phyloP scores from a whole-genome alignment of 2,113 vertebrate species.

The Hyaena hyaena region DNA sequence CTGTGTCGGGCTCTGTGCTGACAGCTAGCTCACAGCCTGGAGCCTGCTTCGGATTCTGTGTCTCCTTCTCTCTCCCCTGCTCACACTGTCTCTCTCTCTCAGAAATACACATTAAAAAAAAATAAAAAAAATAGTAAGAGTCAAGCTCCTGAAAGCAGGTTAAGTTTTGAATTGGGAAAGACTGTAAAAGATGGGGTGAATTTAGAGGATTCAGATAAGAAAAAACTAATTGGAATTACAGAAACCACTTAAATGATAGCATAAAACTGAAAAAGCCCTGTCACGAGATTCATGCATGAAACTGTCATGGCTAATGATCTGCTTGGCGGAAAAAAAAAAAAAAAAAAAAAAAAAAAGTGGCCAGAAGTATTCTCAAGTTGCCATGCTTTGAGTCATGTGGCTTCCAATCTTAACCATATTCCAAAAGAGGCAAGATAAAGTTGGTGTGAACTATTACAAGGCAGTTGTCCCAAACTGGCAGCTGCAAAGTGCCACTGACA shows the following conservation, averaged over 20 bases:
- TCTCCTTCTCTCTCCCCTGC: no score
- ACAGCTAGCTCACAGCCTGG: no score
- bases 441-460: neutral
- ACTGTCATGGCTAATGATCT: neutral
- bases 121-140: neutral
- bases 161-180: neutral
- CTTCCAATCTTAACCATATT: neutral
- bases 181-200: neutral
- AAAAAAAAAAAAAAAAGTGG: neutral
- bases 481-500: neutral
- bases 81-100: no score
- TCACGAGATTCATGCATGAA: slow-evolving; percentile 16
- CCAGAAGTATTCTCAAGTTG: neutral
- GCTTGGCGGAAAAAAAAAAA: no score
- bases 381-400: neutral
- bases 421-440: neutral
- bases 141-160: neutral
- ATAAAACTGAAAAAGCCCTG: neutral
- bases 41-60: no score
- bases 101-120: no score
- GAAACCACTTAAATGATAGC: neutral
- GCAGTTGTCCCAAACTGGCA: neutral
- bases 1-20: no score
- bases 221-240: neutral
- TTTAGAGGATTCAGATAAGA: neutral